Conservation (phyloP, 1,140 invertebrate genomes). For the Ganaspis sp. region DNA sequence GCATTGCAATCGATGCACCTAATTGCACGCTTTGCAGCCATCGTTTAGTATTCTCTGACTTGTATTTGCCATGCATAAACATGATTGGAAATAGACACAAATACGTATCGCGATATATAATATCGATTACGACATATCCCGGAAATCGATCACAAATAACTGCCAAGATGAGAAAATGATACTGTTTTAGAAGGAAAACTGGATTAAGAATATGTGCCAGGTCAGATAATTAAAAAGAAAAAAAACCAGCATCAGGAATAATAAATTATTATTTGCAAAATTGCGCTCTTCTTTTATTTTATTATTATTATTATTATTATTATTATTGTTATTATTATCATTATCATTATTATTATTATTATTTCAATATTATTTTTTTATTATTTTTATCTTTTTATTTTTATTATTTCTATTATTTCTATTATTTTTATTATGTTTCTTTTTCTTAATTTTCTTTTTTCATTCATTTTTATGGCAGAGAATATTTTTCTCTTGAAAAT, state of each 20-base stretch:
- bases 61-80: background rate
- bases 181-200: background rate
- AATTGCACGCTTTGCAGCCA: conserved; percentile 8
- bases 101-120: background rate
- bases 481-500: no score
- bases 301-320: no score
- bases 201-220: background rate
- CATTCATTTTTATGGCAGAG: no score
- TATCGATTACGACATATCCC: background rate
- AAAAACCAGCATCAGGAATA: background rate
- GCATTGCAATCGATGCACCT: conserved; percentile 19
- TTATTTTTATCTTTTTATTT: no score
- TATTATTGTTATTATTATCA: no score
- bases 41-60: background rate
- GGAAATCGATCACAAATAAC: background rate
- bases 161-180: background rate
- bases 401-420: background rate
- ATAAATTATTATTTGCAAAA: background rate
- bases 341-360: no score
- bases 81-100: conserved; percentile 1
- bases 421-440: background rate
- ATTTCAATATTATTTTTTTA: no score
- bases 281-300: background rate
- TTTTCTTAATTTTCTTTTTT: background rate
- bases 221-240: background rate